phyloP scores from a whole-genome alignment of 2,113 vertebrate genomes.

The Alethe diademata region DNA sequence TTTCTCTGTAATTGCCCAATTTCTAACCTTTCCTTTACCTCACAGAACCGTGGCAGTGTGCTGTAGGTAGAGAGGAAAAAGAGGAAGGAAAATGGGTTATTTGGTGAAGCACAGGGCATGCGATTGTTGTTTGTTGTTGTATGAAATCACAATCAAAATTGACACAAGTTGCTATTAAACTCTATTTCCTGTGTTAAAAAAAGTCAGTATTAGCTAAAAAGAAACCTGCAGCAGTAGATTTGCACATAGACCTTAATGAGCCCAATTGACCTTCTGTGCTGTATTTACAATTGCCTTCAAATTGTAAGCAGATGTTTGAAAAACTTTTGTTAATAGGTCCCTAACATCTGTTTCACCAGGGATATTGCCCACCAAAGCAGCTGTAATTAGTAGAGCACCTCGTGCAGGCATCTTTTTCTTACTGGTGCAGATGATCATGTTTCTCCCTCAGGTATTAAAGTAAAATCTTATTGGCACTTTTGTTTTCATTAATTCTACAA shows the following conservation, averaged over 20 bases:
- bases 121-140: constrained; percentile 80
- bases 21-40: constrained; percentile 45
- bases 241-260: constrained; percentile 90
- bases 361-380: constrained; percentile 78
- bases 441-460: constrained; percentile 64
- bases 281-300: constrained; percentile 90
- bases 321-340: constrained; percentile 79
- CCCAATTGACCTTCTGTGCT: constrained; percentile 92
- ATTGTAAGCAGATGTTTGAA: constrained; percentile 96
- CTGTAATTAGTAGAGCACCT: constrained; percentile 73
- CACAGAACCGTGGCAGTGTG: constrained; percentile 4
- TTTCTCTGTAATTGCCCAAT: constrained; percentile 46
- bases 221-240: constrained; percentile 83
- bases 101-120: constrained; percentile 56
- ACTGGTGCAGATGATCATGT: constrained; percentile 54
- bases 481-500: constrained; percentile 58
- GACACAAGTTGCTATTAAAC: constrained; percentile 84
- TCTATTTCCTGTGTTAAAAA: constrained; percentile 85
- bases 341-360: constrained; percentile 82
- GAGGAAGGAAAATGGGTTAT: constrained; percentile 61
- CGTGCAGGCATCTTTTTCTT: constrained; percentile 63
- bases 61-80: constrained; percentile 36
- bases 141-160: constrained; percentile 82
- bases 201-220: constrained; percentile 72
- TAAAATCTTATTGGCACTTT: constrained; percentile 61